These are phyloP conservation scores for Laterallus jamaicensis DNA, from an alignment of 2,113 vertebrate species.

Conservation along the genomic window DNA sequence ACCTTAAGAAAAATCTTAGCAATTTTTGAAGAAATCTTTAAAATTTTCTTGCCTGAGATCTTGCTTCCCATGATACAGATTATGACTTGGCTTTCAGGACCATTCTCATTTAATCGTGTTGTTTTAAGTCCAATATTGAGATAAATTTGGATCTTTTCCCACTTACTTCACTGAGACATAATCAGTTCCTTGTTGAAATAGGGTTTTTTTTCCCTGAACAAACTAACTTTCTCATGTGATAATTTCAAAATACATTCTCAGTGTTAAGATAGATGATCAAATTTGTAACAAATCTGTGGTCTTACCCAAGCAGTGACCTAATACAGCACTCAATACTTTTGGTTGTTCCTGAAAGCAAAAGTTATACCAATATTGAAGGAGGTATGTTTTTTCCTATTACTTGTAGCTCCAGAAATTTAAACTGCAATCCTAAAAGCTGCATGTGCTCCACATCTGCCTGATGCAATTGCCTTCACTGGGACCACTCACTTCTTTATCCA, in stretches of 20 bases:
- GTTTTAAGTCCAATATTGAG: background rate
- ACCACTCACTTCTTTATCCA: background rate
- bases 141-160: slow-evolving; percentile 6
- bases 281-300: background rate
- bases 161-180: background rate
- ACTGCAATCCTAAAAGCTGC: background rate
- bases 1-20: background rate
- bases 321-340: background rate
- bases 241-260: background rate
- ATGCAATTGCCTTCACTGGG: background rate
- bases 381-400: background rate
- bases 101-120: background rate
- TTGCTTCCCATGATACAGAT: background rate
- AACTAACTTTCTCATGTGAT: background rate
- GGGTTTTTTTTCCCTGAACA: background rate
- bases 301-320: background rate
- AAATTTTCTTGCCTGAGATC: background rate
- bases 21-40: background rate
- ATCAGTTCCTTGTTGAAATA: background rate
- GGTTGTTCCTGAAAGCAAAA: background rate
- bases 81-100: background rate
- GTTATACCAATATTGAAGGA: background rate
- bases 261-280: background rate
- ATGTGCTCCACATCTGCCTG: background rate
- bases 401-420: background rate